Percentiles rank a stretch among this genome's conserved stretches.
These are phyloP conservation scores for Prunella himalayana DNA, from an alignment of 2,113 vertebrate species.

Conservation along the genomic window DNA sequence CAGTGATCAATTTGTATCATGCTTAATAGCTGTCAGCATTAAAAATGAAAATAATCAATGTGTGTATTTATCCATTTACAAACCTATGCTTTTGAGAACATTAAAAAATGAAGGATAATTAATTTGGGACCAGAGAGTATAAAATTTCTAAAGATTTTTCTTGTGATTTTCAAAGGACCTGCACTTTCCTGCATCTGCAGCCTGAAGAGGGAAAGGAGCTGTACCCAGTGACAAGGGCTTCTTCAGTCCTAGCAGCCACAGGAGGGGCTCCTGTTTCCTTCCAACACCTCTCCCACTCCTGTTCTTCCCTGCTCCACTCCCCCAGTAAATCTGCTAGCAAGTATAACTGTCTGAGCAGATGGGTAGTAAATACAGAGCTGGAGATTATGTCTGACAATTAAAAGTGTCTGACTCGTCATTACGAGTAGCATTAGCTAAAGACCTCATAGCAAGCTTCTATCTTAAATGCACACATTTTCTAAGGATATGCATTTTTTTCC, in stretches of 20 bases:
- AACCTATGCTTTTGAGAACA: neutral
- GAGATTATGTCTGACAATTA: slow-evolving; percentile 38
- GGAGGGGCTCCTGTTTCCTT: neutral
- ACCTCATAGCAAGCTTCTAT: neutral
- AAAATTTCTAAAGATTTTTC: neutral
- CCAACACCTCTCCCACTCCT: slow-evolving; percentile 40
- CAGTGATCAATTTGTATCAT: neutral
- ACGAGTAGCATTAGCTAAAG: neutral
- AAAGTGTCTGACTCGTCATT: slow-evolving; percentile 11
- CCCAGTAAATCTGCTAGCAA: slow-evolving; percentile 44
- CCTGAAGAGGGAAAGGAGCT: neutral
- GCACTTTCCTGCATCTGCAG: neutral
- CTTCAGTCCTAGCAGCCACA: neutral
- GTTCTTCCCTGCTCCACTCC: slow-evolving; percentile 33
- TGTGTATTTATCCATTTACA: neutral
- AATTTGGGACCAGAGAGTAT: neutral
- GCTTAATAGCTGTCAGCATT: neutral
- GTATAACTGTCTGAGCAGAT: slow-evolving; percentile 28
- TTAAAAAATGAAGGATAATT: neutral
- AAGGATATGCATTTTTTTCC: neutral
- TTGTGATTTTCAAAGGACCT: neutral
- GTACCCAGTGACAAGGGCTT: neutral
- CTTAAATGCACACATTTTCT: neutral
- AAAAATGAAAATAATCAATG: neutral
- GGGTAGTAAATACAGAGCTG: slow-evolving; percentile 37